Conservation (phyloP, 2,888 invertebrate species). For the Holacanthella duospinosa region DNA sequence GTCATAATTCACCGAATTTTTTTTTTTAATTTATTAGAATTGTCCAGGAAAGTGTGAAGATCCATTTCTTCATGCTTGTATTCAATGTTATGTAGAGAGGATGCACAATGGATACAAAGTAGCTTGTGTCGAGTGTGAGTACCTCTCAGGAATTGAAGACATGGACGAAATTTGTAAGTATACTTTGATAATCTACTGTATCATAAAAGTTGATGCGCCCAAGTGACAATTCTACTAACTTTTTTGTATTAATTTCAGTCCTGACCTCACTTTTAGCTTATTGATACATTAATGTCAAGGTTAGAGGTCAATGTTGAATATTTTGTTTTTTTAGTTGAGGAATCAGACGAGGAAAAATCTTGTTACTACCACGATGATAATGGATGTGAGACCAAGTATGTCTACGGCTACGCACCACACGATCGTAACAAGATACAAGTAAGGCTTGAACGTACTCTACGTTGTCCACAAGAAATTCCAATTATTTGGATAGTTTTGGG, state of each 20-base stretch:
- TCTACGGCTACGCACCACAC: background rate
- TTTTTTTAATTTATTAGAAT: background rate
- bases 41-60: constrained; percentile 7
- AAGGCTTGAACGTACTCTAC: background rate
- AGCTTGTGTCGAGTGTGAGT: background rate
- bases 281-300: too few relatives aligned
- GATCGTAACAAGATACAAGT: background rate
- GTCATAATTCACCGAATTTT: background rate
- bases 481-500: constrained; percentile 49
- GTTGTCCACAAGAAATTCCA: constrained; percentile 3
- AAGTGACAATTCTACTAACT: background rate
- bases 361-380: constrained; percentile 45
- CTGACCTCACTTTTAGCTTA: too few relatives aligned
- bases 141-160: background rate
- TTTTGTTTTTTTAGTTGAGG: constrained; percentile 10
- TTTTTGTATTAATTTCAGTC: too few relatives aligned
- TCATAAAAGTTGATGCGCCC: too few relatives aligned
- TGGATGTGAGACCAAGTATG: constrained; percentile 41
- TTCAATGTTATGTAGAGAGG: background rate
- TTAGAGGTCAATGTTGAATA: too few relatives aligned
- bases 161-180: background rate
- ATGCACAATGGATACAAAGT: background rate
- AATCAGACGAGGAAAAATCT: constrained; percentile 31
- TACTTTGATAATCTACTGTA: too few relatives aligned
- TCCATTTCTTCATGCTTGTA: background rate